Evolutionary conservation across 2,888 invertebrate genomes (phyloP).

Genomic region (Latrodectus elegans): DNA sequence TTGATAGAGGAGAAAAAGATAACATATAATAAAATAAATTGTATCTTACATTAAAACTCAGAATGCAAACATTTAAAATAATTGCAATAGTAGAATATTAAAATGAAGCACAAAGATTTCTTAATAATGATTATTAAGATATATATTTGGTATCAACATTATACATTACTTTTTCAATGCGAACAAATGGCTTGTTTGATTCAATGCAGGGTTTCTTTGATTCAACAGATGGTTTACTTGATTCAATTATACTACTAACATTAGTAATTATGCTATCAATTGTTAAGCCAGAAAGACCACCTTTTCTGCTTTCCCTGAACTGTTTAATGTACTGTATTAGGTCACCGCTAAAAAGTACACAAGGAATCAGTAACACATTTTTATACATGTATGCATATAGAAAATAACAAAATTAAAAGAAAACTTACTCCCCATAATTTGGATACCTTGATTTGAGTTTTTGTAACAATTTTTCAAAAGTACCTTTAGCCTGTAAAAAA

Average conservation of each 20-base stretch:
- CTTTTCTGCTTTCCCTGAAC: constrained; percentile 27
- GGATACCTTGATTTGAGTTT: constrained; percentile 40
- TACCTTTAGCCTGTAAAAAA: constrained; percentile 9
- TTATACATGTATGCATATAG: neutral
- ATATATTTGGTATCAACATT: too few species aligned
- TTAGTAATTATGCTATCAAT: constrained; percentile 42
- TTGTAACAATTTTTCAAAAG: constrained; percentile 44
- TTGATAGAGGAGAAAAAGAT: too few species aligned
- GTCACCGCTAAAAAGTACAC: constrained; percentile 17
- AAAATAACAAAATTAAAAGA: neutral
- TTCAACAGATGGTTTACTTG: neutral
- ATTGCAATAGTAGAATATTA: too few species aligned
- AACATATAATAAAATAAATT: too few species aligned
- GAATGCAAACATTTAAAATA: too few species aligned
- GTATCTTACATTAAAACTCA: too few species aligned
- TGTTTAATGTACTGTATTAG: constrained; percentile 40
- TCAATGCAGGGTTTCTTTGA: too few species aligned
- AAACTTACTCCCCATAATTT: constrained; percentile 25
- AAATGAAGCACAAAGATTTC: too few species aligned
- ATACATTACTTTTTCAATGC: too few species aligned
- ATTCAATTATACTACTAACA: constrained; percentile 31
- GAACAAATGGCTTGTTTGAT: too few species aligned
- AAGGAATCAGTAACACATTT: neutral
- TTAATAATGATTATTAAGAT: too few species aligned
- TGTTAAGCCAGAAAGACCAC: constrained; percentile 37